phyloP scores from a whole-genome alignment of 35 echinoderm and acorn worm genomes.

The Hemicentrotus pulcherrimus region DNA sequence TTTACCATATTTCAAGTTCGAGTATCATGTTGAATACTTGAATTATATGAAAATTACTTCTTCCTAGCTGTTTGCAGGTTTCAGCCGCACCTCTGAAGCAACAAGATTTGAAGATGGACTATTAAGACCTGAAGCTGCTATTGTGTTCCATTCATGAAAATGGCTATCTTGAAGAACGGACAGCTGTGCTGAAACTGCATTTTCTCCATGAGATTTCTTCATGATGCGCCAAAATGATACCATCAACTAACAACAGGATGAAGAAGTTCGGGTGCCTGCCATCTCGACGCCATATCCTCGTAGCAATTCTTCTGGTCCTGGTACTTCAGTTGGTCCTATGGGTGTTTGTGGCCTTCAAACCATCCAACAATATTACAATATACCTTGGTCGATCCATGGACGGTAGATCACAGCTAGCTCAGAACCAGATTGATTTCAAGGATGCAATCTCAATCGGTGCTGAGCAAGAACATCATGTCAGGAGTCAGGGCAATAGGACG shows the following conservation, averaged over 20 bases:
- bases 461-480: not conserved
- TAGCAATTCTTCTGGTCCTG: conserved; percentile 20
- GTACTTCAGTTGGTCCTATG: conserved; percentile 15
- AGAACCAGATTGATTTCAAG: conserved; percentile 27
- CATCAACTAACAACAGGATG: not conserved
- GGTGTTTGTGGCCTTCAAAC: not conserved
- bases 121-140: too few species aligned
- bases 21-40: too few species aligned
- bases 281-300: not conserved
- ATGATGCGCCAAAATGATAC: not conserved
- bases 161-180: not conserved
- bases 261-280: not conserved
- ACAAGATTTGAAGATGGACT: too few species aligned
- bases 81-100: too few species aligned
- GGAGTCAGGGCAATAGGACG: not conserved
- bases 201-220: not conserved
- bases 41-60: too few species aligned
- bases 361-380: conserved; percentile 10
- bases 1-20: too few species aligned
- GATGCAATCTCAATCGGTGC: not conserved
- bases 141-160: not conserved
- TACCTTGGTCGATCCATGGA: not conserved
- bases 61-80: too few species aligned
- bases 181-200: not conserved
- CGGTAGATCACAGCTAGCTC: not conserved